A percentile compares a stretch with the other conserved stretches of the same genome.
Evolutionary conservation across 2,113 vertebrate genomes (phyloP).

Genomic region (Stigmatopora argus): DNA sequence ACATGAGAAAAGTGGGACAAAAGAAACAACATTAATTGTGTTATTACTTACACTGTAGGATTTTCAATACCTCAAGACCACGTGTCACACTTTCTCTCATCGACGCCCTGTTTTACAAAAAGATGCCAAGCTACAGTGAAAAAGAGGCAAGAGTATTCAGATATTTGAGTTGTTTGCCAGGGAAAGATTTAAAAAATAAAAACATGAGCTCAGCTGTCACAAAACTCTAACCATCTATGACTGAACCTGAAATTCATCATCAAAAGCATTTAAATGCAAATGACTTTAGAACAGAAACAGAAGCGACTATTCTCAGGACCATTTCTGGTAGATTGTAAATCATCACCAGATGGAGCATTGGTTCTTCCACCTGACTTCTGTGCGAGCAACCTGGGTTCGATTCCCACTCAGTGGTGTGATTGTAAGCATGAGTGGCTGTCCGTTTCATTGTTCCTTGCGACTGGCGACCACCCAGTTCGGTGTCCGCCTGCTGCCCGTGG

Average conservation of each 20-base stretch:
- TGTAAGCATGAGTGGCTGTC: too few species aligned
- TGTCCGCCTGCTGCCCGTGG: too few species aligned
- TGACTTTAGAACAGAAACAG: background rate
- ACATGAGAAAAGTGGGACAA: background rate
- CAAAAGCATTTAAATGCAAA: background rate
- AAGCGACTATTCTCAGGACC: slow-evolving; percentile 5
- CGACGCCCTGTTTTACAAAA: background rate
- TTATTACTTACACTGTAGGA: background rate
- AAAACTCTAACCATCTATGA: background rate
- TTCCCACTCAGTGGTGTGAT: too few species aligned
- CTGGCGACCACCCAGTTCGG: too few species aligned
- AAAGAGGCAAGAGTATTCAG: background rate
- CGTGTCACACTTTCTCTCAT: too few species aligned
- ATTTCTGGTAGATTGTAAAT: background rate
- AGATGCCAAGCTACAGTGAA: background rate
- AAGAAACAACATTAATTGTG: background rate
- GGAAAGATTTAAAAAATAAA: background rate
- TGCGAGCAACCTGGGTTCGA: too few species aligned
- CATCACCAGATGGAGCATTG: too few species aligned
- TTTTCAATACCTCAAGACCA: background rate
- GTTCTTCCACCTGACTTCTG: too few species aligned
- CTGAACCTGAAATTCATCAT: background rate
- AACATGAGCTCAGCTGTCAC: slow-evolving; percentile 3
- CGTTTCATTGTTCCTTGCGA: too few species aligned
- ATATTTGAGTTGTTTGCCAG: background rate